Base-by-base conservation (phyloP, 1,140 invertebrate species). In the Branchinecta lindahli region DNA sequence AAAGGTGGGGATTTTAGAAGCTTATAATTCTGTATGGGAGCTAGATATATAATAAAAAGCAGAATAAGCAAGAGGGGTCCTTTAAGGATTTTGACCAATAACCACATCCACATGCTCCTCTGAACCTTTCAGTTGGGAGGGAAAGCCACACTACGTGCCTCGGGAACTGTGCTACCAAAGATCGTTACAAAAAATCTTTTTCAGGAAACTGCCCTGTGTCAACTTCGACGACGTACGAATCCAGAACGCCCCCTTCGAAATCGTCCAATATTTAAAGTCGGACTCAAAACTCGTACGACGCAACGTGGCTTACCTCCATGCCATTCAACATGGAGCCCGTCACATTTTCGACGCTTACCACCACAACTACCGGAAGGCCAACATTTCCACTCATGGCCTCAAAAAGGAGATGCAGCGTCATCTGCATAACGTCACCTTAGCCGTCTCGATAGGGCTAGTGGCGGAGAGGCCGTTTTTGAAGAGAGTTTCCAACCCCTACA, bases 241-340 rank as follows among this genome's bases (percentile, higher is more conserved):
- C 12, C 18, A 12, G 52, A 61, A 12, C 12, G 52, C 52, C 18
- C 52, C 52, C 12, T 61, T 15, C 18, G 52, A 61, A 61, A 61
- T 61, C 18, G 52, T 20, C 12, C 52, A 20, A 12, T 61, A 3
- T 20, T 61, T 61, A 61, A 61, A 61, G 18, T 12, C 12, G 18
- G 52, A 61, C 52, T 15, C 18, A 3, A 2, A 6, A 12, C 52
- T 61, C 6, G 52, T 20, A 4, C 2, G 6, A 6, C 69, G 73
- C 18, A 74, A 74, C 68, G 70, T 69, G 9, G 74, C 66, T 33
- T 74, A 69, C 46, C 70, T 74, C 12, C 73, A 72, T 47, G 74
- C 74, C 10, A 74, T 74, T 21, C 73, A 74, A 45, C 73, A 74
- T 46, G 74, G 74, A n/a, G 74, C 74, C 18, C 71, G 73, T 15